Evolutionary conservation across 2,113 vertebrate species (phyloP).

Genomic region (Brachypteracias leptosomus): DNA sequence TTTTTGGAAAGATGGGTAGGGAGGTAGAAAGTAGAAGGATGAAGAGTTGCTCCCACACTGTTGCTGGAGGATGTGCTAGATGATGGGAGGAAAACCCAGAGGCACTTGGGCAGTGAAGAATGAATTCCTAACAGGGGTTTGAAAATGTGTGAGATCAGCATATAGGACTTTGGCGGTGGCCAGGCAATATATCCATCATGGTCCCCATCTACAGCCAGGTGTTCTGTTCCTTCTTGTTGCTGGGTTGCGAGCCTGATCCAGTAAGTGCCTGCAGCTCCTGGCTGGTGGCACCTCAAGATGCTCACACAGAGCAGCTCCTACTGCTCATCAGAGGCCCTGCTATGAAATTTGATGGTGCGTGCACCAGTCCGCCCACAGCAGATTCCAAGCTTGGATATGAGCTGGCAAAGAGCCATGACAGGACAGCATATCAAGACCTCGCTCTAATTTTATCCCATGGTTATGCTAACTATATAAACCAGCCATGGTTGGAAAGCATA

Average conservation of each 20-base stretch:
- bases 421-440: not conserved
- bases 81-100: not conserved
- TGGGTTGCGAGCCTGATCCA: not conserved
- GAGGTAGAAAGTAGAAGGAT: not conserved
- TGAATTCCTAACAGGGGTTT: not conserved
- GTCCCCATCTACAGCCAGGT: not conserved
- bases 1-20: not conserved
- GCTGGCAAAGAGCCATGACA: not conserved
- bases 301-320: not conserved
- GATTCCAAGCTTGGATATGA: conserved; percentile 1
- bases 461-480: conserved; percentile 24
- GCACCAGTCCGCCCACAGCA: conserved; percentile 3
- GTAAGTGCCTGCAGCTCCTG: not conserved
- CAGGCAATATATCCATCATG: not conserved
- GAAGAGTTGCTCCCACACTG: not conserved
- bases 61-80: not conserved
- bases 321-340: not conserved
- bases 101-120: not conserved
- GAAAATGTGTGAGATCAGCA: not conserved
- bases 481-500: conserved; percentile 25
- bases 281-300: not conserved
- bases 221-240: not conserved
- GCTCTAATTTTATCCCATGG: conserved; percentile 42
- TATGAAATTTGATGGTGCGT: not conserved
- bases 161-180: not conserved